phyloP scores from a whole-genome alignment of 2,888 invertebrate genomes.

The Apamea epomidion region DNA sequence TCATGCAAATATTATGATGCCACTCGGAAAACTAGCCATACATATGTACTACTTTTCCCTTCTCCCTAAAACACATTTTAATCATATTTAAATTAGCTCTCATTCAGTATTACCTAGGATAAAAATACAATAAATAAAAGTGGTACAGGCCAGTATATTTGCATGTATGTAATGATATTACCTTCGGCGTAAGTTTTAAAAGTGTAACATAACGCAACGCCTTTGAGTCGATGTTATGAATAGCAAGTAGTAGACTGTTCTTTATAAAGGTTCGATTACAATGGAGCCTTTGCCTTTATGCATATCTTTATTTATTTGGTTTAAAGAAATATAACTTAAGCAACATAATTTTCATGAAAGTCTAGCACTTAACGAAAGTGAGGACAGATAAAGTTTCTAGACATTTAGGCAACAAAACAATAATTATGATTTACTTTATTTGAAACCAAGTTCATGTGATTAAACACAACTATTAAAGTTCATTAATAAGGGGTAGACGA shows the following conservation, averaged over 20 bases:
- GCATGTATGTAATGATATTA: constrained; percentile 25
- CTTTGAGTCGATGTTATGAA: constrained; percentile 54
- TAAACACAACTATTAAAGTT: background rate
- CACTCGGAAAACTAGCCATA: background rate
- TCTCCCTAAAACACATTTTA: background rate
- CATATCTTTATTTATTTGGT: background rate
- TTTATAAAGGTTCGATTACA: constrained; percentile 36
- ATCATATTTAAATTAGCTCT: background rate
- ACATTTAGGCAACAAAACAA: background rate
- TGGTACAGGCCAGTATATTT: constrained; percentile 7
- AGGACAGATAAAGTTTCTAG: no score
- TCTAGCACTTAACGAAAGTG: background rate
- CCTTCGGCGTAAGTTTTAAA: constrained; percentile 47
- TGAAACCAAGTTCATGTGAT: background rate
- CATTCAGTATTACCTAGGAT: background rate
- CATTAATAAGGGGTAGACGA: background rate
- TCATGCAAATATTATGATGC: background rate
- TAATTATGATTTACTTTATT: background rate
- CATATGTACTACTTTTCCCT: no score
- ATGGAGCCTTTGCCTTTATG: background rate
- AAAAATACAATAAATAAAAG: constrained; percentile 17
- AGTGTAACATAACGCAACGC: constrained; percentile 37
- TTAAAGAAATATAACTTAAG: background rate
- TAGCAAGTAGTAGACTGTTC: constrained; percentile 43
- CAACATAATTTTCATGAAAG: background rate